Percentiles rank a stretch among this genome's conserved stretches.
Conservation (phyloP, 53 echinoderm and acorn worm species). For the Apostichopus leukothele region DNA sequence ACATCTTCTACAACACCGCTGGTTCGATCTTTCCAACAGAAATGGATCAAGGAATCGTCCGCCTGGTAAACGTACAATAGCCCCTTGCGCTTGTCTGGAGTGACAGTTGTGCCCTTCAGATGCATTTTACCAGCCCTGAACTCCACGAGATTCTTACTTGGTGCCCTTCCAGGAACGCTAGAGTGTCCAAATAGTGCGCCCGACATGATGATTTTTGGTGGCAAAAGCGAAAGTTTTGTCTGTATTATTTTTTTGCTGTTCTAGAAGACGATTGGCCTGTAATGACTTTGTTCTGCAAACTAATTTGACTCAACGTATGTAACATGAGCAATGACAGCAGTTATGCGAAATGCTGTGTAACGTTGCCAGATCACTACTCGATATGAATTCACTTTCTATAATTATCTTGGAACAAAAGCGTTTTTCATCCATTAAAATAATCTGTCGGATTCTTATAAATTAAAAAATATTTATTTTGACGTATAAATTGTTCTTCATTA, state of each 20-base stretch:
- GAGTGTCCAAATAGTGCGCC: conserved; percentile 91
- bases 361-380: not conserved
- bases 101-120: conserved; percentile 94
- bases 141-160: conserved; percentile 94
- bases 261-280: too few relatives aligned
- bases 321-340: not conserved
- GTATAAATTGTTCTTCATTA: too few relatives aligned
- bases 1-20: conserved; percentile 92
- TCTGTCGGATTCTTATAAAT: too few relatives aligned
- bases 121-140: conserved; percentile 97
- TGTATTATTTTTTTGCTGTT: too few relatives aligned
- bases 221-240: too few relatives aligned
- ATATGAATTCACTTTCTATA: too few relatives aligned
- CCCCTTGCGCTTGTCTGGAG: conserved; percentile 84
- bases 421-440: too few relatives aligned
- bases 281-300: too few relatives aligned
- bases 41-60: conserved; percentile 96
- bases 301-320: too few relatives aligned
- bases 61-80: conserved; percentile 86
- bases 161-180: conserved; percentile 67
- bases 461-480: too few relatives aligned
- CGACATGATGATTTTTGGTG: conserved; percentile 60
- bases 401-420: too few relatives aligned
- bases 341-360: not conserved
- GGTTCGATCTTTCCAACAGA: conserved; percentile 97